Evolutionary conservation across 2,797 vertebrate genomes (phyloP).

Genomic region (Cyprinella venusta): DNA sequence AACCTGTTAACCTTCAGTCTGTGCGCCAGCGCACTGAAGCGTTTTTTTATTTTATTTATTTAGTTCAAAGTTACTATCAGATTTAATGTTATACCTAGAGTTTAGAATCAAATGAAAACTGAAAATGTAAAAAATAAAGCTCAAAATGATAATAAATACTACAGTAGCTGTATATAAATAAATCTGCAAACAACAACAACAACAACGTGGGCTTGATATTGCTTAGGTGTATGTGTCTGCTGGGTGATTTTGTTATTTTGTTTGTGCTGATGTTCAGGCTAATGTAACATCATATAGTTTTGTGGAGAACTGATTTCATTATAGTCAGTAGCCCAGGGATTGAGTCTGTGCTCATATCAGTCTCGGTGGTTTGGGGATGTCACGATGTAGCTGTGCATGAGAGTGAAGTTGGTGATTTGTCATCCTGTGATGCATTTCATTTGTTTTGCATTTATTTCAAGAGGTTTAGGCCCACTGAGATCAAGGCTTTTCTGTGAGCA

Average conservation of each 20-base stretch:
- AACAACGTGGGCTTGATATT: neutral
- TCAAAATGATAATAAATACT: neutral
- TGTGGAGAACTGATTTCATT: slow-evolving; percentile 13
- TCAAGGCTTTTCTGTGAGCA: slow-evolving; percentile 2
- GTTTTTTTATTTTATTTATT: no score
- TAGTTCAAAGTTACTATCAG: no score
- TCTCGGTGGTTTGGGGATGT: neutral
- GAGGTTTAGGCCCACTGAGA: neutral
- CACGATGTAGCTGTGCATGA: neutral
- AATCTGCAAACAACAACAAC: no score
- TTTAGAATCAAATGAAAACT: neutral
- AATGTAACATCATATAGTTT: neutral
- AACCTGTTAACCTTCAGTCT: no score
- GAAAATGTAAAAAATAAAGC: neutral
- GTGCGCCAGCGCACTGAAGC: no score
- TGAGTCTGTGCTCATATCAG: neutral
- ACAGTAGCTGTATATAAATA: no score
- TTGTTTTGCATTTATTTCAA: slow-evolving; percentile 33
- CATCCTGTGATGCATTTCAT: slow-evolving; percentile 17
- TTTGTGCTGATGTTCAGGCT: neutral
- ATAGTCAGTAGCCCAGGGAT: neutral
- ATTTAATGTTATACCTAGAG: no score
- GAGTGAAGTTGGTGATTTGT: slow-evolving; percentile 35
- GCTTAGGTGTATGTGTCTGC: neutral
- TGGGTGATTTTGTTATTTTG: neutral